phyloP scores from a whole-genome alignment of 1,140 invertebrate species.

The Agrypnia vestita region DNA sequence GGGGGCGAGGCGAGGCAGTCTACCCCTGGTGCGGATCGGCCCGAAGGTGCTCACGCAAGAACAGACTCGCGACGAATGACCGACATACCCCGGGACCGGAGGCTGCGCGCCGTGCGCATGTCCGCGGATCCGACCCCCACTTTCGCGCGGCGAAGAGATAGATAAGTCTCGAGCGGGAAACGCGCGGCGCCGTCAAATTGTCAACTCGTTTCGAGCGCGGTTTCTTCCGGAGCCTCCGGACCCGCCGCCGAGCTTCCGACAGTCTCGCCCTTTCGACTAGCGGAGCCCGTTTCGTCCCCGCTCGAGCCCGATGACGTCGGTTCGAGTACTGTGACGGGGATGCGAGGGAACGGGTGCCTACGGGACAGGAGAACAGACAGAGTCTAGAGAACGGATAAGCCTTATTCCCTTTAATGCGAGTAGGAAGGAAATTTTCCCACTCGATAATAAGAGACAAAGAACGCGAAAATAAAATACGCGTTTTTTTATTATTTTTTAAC shows the following conservation, averaged over 20 bases:
- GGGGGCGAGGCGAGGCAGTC: constrained; percentile 8
- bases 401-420: constrained; percentile 2
- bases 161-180: not conserved
- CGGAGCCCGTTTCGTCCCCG: not conserved
- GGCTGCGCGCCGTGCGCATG: constrained; percentile 48
- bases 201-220: not conserved
- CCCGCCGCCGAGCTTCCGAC: not conserved
- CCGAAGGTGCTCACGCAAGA: constrained; percentile 49
- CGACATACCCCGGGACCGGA: constrained; percentile 54
- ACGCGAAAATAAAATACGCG: not conserved
- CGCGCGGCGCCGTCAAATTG: not conserved
- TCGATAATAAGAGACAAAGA: not conserved
- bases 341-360: constrained; percentile 26
- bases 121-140: not conserved
- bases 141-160: constrained; percentile 18
- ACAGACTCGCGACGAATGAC: constrained; percentile 60
- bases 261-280: constrained; percentile 1
- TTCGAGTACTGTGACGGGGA: constrained; percentile 10
- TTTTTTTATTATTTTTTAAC: too few relatives aligned
- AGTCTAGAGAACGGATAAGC: constrained; percentile 36
- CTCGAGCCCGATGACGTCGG: constrained; percentile 15
- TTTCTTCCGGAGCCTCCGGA: too few relatives aligned
- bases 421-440: constrained; percentile 12
- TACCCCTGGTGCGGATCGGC: constrained; percentile 35
- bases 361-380: constrained; percentile 26